phyloP scores from a whole-genome alignment of 2,888 invertebrate genomes.

The Cordylochernes scorpioides region DNA sequence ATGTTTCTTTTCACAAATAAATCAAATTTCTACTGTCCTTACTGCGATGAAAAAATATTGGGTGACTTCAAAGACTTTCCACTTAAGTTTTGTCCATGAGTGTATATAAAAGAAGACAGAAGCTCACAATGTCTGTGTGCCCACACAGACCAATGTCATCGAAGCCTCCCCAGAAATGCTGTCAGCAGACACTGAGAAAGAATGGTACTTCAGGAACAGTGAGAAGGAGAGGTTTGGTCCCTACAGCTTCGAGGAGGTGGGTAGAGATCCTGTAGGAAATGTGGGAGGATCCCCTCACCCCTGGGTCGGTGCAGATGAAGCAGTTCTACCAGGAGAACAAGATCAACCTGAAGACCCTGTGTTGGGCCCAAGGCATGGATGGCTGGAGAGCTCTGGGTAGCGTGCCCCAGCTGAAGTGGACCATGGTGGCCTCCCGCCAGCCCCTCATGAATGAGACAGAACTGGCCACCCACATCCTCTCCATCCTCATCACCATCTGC shows the following conservation, averaged over 20 bases:
- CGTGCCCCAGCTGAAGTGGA: constrained; percentile 88
- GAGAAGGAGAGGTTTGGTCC: constrained; percentile 60
- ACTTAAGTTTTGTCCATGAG: too few species aligned
- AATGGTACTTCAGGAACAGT: constrained; percentile 78
- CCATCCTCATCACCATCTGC: constrained; percentile 70
- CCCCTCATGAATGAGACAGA: constrained; percentile 77
- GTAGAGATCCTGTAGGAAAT: too few species aligned
- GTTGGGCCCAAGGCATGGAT: constrained; percentile 95
- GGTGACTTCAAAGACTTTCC: too few species aligned
- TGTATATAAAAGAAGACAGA: too few species aligned
- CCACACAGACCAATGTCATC: constrained; percentile 66
- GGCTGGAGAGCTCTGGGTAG: constrained; percentile 67
- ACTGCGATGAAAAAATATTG: too few species aligned
- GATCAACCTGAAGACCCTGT: constrained; percentile 62
- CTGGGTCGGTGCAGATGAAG: constrained; percentile 22
- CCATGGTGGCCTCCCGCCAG: constrained; percentile 43
- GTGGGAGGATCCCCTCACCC: too few species aligned
- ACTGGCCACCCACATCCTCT: constrained; percentile 60
- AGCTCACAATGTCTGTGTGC: too few species aligned
- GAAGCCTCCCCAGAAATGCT: constrained; percentile 57
- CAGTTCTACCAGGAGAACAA: constrained; percentile 32
- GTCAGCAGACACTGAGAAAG: constrained; percentile 40
- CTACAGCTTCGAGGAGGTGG: constrained; percentile 51
- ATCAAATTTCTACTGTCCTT: too few species aligned
- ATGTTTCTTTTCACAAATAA: too few species aligned